phyloP scores from a whole-genome alignment of 2,113 vertebrate species.

The Natator depressus region DNA sequence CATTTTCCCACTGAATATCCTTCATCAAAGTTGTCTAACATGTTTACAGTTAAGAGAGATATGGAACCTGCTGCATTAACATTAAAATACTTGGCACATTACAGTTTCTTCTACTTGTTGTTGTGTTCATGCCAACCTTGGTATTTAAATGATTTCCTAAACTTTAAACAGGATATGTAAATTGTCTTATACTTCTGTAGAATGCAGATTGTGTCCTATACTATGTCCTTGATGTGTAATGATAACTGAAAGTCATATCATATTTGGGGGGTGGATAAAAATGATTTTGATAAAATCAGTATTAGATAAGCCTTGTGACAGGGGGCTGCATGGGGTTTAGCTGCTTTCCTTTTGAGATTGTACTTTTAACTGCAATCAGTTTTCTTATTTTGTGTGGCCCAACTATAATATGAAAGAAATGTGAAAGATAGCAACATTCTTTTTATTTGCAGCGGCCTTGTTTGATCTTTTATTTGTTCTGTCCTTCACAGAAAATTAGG shows the following conservation, averaged over 20 bases:
- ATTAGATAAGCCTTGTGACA: not conserved
- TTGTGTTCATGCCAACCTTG: not conserved
- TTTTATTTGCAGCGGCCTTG: not conserved
- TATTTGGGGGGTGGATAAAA: not conserved
- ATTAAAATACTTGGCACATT: not conserved
- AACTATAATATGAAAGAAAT: not conserved
- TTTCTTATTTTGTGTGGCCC: not conserved
- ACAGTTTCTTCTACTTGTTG: not conserved
- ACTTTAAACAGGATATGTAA: not conserved
- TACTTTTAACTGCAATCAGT: not conserved
- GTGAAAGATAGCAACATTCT: not conserved
- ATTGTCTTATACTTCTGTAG: not conserved
- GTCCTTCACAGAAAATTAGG: not conserved
- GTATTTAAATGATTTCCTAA: not conserved
- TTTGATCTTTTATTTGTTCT: not conserved
- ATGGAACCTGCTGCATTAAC: not conserved
- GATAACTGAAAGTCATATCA: not conserved
- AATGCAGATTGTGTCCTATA: not conserved
- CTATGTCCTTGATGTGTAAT: not conserved
- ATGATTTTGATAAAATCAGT: not conserved
- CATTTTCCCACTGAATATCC: conserved; percentile 29
- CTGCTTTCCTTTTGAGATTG: not conserved
- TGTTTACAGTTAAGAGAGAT: not conserved
- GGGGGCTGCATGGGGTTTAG: accelerated
- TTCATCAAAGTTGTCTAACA: not conserved